Evolutionary conservation across 2,797 vertebrate species (phyloP), one percentile per base, ranked within the genome.

Genomic region (Darevskia nairensis): DNA sequence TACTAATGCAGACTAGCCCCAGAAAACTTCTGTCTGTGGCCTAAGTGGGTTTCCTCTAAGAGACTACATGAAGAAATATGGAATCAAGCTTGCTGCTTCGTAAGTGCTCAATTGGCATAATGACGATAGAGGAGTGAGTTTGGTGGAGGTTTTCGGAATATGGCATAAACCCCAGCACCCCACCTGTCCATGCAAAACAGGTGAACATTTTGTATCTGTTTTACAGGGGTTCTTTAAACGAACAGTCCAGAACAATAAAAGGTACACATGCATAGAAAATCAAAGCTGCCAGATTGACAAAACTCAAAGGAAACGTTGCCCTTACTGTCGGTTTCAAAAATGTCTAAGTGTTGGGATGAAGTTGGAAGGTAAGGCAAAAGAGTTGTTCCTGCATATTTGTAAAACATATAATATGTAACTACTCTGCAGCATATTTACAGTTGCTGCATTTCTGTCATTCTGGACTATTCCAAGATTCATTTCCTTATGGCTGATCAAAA

Each of bases 261-360:
- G 98, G 97, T 99, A 99, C 98, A 99, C 99, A 23, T 99, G 99
- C 94, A 99, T 99, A 97, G 99, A 99, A 97, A 99, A 99, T 97
- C 99, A 99, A 98, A 99, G 98, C 97, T 99, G 99, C 97, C 98
- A 99, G 96, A 99, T 99, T 96, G 99, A 99, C 97, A 99, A 99
- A 97, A 99, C 98, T 59, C 99, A 99, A 97, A 97, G 99, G 96
- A 99, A 99, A 91, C 97, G 99, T 85, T 99, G 99, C 93, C 99
- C 99, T 29, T 99, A 99, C 97, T 99, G 99, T 95, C 98, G 99
- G 92, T 99, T 99, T 96, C 99, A 99, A 89, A 99, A 99, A 97
- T 99, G 99, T 96, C 98, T 99, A 90, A 99, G 97, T 77, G 99
- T 99, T 87, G 99, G 99, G 95, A 99, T 99, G 99, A 99, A 99